Evolutionary conservation across 2,797 vertebrate species (phyloP), one percentile per base, ranked within the genome.

Genomic region (Mus minutoides): DNA sequence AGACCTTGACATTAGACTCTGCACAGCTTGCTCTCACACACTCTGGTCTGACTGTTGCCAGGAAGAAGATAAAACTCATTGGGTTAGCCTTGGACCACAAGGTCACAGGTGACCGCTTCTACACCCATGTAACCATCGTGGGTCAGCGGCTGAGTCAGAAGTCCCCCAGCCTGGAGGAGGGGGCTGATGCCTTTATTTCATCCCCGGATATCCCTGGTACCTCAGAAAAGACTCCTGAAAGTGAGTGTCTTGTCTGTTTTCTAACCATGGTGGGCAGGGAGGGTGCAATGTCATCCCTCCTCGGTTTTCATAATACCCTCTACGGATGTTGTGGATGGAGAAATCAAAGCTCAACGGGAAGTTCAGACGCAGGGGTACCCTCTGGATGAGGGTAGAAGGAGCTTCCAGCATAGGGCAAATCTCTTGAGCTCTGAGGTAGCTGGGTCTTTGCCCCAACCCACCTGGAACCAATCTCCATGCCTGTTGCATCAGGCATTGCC

Each of bases 21-120:
- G 12, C 0, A 0, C 2, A 29, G 26, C 79, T 82, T 49, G 14
- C 67, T 90, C 69, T 49, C 64, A 43, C 56, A 31, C 34, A 37
- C 77, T 91, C 75, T 85, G n/a, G 6, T 60, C 91, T 82, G 88
- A 26, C 85, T 64, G 43, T 85, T 62, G 24, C 96, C 98, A 99
- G 99, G 97, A 99, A 99, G 97, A 99, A 99, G 97, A 98, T 97
- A 78, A 98, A 97, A 10, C 58, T 97, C 60, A 97, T 96, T 52
- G 98, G 98, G 52, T 76, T 97, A 97, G 89, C 97, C 87, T 92
- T 98, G 93, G 99, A 99, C 83, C 98, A 99, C 97, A 98, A 98
- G 92, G 90, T 98, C 90, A 98, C 99, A 0, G 99, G 99, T 0
- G 99, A 99, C 84, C 58, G 98, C 4, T 97, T 98, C 90, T 98